These are phyloP conservation scores for Geotrypetes seraphini DNA, from an alignment of 2,797 vertebrate species.

Conservation along the genomic window DNA sequence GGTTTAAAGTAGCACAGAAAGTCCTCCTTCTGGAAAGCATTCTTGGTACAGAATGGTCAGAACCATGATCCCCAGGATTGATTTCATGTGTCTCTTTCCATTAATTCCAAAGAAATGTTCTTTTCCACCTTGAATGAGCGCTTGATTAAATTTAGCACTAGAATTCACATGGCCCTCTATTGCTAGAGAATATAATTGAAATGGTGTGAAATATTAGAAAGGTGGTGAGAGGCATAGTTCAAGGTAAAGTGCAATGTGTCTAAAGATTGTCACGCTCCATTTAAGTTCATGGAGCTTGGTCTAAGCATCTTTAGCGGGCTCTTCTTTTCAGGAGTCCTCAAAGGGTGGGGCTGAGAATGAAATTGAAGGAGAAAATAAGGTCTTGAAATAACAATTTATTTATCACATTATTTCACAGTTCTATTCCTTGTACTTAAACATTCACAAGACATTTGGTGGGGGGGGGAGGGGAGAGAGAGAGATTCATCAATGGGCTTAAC, in stretches of 20 bases:
- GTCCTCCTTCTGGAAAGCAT: constrained; percentile 21
- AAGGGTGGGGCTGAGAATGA: too few relatives aligned
- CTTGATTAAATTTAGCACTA: constrained; percentile 42
- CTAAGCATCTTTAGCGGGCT: constrained; percentile 28
- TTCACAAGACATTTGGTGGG: too few relatives aligned
- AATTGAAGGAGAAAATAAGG: constrained; percentile 26
- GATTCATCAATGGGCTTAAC: too few relatives aligned
- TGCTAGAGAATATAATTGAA: constrained; percentile 28
- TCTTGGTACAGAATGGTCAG: constrained; percentile 10
- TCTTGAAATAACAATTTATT: constrained; percentile 31
- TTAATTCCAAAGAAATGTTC: constrained; percentile 26
- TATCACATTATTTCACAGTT: too few relatives aligned
- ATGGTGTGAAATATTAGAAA: constrained; percentile 17
- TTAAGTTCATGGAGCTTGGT: constrained; percentile 36
- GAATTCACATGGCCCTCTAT: constrained; percentile 24
- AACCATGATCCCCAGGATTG: constrained; percentile 9
- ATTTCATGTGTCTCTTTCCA: constrained; percentile 34
- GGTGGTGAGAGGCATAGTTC: constrained; percentile 9
- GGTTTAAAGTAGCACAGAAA: constrained; percentile 34
- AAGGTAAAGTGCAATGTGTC: constrained; percentile 20
- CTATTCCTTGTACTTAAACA: too few relatives aligned
- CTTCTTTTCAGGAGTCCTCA: too few relatives aligned
- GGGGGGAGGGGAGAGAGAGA: too few relatives aligned
- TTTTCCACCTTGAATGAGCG: constrained; percentile 35
- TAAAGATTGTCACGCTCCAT: constrained; percentile 19